Base-by-base conservation (phyloP, 2,113 vertebrate species). In the Panurus biarmicus region DNA sequence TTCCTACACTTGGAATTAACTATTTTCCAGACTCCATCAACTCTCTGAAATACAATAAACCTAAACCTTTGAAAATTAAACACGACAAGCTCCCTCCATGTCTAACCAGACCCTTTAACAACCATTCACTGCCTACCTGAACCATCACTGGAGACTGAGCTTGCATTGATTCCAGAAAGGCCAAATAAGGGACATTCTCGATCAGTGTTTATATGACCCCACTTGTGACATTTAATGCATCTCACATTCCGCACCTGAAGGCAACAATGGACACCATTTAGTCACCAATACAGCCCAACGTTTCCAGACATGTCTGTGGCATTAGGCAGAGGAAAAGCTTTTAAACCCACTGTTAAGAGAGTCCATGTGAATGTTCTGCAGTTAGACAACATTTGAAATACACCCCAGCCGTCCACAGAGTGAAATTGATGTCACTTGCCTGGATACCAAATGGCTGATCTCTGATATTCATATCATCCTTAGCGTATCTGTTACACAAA, bases 371-470 rank as follows among this genome's bases (percentile, higher is more conserved):
- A 76, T 35, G 44, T 40, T 69, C 66, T 77, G 90, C 79, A 85
- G 70, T 71, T 29, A 87, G 77, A 93, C 28, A 96, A 61, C 15
- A 67, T 85, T 80, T 94, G 82, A 91, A 90, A 95, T 72, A 93
- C 24, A 97, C 51, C 87, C 84, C 82, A 90, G 87, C 96, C 64
- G 78, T 60, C 86, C 88, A 93, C 11, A 96, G 81, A 94, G 33
- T 83, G 80, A 96, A 93, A 93, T 89, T 85, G 29, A 57, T 60
- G 58, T 70, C 58, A 98, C 97, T 96, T 96, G 98, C 99, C 99
- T 99, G 99, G 96, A 99, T 99, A 77, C 99, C 99, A 98, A 99
- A 99, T 1, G 99, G 99, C 89, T 99, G 99, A 97, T 99, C 99
- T 98, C 99, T 98, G 96, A 99, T 99, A 89, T 98, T 99, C 99